These are phyloP conservation scores for Montipora efflorescens DNA, from an alignment of 64 coral and sea anemone genomes.

Conservation along the genomic window DNA sequence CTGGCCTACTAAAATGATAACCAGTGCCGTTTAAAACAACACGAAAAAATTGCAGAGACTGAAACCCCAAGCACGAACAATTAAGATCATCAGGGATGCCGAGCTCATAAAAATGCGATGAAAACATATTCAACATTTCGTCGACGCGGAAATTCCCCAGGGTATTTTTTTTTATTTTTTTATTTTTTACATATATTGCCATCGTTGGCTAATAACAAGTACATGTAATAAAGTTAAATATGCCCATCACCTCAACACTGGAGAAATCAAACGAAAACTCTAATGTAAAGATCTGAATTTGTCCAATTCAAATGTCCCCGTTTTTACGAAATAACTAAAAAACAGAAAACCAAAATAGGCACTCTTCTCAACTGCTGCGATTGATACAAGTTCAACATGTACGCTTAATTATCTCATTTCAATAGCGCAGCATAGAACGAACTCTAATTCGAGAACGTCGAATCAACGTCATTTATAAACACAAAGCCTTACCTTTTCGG, in stretches of 20 bases:
- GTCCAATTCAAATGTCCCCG: neutral
- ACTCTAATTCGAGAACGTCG: too few species aligned
- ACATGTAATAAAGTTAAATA: neutral
- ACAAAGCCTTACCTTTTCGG: neutral
- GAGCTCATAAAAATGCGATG: neutral
- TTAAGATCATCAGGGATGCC: neutral
- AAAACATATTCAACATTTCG: neutral
- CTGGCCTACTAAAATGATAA: neutral
- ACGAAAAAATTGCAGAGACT: neutral
- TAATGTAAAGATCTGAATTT: neutral
- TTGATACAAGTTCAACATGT: neutral
- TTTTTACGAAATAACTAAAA: neutral
- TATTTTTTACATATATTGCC: too few species aligned
- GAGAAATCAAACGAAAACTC: neutral
- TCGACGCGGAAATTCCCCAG: neutral
- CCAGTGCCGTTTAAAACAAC: neutral
- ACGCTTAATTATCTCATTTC: too few species aligned
- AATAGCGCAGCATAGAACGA: too few species aligned
- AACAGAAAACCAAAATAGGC: neutral
- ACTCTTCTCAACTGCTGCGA: neutral
- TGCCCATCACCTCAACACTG: neutral
- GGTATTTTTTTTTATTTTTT: neutral
- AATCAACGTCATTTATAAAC: neutral
- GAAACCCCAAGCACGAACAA: too few species aligned
- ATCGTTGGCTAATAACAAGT: too few species aligned